phyloP scores from a whole-genome alignment of 2,113 vertebrate genomes.

The Seriola rivoliana region DNA sequence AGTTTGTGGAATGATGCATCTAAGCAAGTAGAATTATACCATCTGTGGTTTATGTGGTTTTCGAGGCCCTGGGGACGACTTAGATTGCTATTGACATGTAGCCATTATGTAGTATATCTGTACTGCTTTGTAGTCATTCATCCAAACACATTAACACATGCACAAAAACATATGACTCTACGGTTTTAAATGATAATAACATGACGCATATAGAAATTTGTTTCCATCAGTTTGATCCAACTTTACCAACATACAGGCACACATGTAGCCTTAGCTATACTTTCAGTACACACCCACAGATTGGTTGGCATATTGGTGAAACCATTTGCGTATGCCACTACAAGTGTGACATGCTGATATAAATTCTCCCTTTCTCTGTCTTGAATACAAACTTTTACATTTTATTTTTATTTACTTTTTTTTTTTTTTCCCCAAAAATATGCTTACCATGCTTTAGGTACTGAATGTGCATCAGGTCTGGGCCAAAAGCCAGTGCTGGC shows the following conservation, averaged over 20 bases:
- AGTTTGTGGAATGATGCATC: constrained; percentile 60
- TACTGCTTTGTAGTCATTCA: constrained; percentile 28
- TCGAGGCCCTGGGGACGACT: constrained; percentile 45
- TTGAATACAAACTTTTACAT: constrained; percentile 9
- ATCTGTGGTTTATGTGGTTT: constrained; percentile 66
- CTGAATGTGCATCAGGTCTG: constrained; percentile 21
- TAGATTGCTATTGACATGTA: constrained; percentile 52
- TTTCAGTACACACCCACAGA: background rate
- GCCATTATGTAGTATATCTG: constrained; percentile 43
- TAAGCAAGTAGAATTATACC: constrained; percentile 61
- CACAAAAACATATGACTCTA: background rate
- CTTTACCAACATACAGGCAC: background rate
- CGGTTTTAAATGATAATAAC: background rate
- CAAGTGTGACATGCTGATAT: background rate
- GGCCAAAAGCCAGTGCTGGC: constrained; percentile 37
- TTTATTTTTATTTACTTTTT: background rate
- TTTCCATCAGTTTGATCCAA: background rate
- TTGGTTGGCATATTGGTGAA: constrained; percentile 15
- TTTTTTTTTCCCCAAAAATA: background rate
- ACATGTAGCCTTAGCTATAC: background rate
- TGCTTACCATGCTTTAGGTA: constrained; percentile 10
- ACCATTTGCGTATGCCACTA: background rate
- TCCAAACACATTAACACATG: constrained; percentile 12
- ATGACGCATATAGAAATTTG: background rate
- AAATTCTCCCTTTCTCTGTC: background rate